These are phyloP conservation scores for Adelges cooleyi DNA, from an alignment of 1,140 invertebrate species.

Conservation along the genomic window DNA sequence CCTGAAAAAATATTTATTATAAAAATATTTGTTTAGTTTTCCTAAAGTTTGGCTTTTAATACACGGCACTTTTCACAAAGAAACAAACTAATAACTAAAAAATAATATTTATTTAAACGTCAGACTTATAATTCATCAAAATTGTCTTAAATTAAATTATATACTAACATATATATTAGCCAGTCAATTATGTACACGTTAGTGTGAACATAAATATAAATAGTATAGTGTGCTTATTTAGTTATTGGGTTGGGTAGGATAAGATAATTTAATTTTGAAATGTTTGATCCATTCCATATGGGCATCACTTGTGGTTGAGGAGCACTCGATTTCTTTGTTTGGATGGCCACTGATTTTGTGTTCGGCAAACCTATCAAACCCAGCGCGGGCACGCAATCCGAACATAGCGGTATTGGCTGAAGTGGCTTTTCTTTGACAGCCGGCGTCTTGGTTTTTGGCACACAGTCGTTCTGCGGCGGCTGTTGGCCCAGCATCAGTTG, in stretches of 20 bases:
- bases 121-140: too few species aligned
- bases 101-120: too few species aligned
- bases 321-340: slow-evolving; percentile 9
- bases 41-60: too few species aligned
- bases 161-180: too few species aligned
- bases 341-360: neutral
- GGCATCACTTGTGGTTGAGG: slow-evolving; percentile 11
- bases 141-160: too few species aligned
- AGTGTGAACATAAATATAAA: too few species aligned
- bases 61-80: too few species aligned
- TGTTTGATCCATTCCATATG: slow-evolving; percentile 8
- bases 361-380: neutral
- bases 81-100: too few species aligned
- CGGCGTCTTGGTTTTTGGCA: neutral
- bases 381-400: slow-evolving; percentile 12
- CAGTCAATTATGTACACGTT: too few species aligned
- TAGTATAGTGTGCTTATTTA: neutral
- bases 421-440: neutral
- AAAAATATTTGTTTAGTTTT: too few species aligned
- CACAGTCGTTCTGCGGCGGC: neutral
- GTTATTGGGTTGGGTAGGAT: slow-evolving; percentile 18
- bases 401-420: slow-evolving; percentile 22
- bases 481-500: neutral
- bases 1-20: too few species aligned
- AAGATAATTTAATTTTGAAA: slow-evolving; percentile 14